Evolutionary conservation across 2,113 vertebrate genomes (phyloP), one percentile per base, ranked within the genome.

Genomic region (Lates calcarifer): DNA sequence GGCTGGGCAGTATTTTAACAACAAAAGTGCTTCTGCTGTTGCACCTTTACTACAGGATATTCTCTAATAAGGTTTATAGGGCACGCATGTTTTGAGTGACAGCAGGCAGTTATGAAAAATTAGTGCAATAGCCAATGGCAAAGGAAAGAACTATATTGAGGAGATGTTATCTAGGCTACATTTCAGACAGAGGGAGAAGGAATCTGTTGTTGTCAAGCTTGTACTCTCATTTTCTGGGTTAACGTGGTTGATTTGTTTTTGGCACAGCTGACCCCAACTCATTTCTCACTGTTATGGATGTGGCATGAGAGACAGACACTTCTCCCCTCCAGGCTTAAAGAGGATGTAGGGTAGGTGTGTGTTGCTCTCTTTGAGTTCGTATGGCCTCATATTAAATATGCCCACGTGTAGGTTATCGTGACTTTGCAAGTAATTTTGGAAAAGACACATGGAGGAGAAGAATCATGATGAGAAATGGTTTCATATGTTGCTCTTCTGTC

Each of bases 51-150:
- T 31, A 56, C 33, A 76, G 29, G 24, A 56, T 6, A 33, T 31
- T 66, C 39, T 71, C 47, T 86, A 90, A 91, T 67, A 67, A 87
- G 85, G 90, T 90, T 90, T 92, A 74, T 90, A 73, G 83, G 87
- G 68, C 85, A 77, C 43, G 55, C 29, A 33, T 39, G 56, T 24
- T 88, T 73, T 92, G 90, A 92, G 78, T 89, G 91, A 89, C 91
- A 91, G 87, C 81, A 74, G 69, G 83, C 81, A 78, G 66, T 87
- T 83, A 72, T 75, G 47, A 85, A 53, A 88, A 91, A 90, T 89
- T 85, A 87, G 85, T 88, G 55, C 83, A 90, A 83, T 79, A 83
- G 90, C 91, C 90, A 86, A 39, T 82, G 88, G 90, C 87, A 82
- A 89, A 60, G n/a, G 45, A 83, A 81, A 53, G 58, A 82, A 83